Evolutionary conservation across 2,113 vertebrate species (phyloP).

Genomic region (Vidua macroura): DNA sequence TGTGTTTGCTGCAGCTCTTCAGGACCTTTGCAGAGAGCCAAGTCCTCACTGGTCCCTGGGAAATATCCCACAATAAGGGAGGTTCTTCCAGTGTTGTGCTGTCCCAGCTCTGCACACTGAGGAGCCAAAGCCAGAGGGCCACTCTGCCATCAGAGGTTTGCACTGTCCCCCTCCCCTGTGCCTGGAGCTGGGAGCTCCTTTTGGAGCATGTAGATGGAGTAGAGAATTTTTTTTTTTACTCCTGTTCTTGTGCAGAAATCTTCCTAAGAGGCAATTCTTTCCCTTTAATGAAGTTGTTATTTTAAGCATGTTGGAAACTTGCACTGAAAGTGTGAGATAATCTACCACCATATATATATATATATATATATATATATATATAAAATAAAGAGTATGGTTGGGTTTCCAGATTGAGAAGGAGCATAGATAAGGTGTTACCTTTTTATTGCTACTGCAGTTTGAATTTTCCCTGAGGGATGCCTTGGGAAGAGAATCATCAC

Average conservation of each 20-base stretch:
- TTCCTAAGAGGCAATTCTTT: background rate
- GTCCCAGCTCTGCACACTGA: background rate
- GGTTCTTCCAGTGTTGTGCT: background rate
- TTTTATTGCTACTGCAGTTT: background rate
- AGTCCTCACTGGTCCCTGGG: background rate
- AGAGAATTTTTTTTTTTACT: background rate
- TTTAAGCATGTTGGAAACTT: background rate
- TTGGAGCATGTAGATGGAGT: background rate
- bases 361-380: background rate
- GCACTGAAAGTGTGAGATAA: background rate
- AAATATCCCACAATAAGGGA: background rate
- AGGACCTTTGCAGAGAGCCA: background rate
- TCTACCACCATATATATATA: background rate
- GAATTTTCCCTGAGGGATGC: slow-evolving; percentile 32
- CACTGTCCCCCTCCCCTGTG: background rate
- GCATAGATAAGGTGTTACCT: background rate
- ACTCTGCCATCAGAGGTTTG: background rate
- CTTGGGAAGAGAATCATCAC: slow-evolving; percentile 17
- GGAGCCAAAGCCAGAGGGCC: background rate
- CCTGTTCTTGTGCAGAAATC: background rate
- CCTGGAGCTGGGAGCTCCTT: background rate
- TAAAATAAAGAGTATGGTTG: background rate
- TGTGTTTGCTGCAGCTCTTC: background rate
- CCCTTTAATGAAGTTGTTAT: background rate
- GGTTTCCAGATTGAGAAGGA: background rate